These are phyloP conservation scores for Parnassius glacialis DNA, from an alignment of 2,888 invertebrate genomes.

Conservation along the genomic window DNA sequence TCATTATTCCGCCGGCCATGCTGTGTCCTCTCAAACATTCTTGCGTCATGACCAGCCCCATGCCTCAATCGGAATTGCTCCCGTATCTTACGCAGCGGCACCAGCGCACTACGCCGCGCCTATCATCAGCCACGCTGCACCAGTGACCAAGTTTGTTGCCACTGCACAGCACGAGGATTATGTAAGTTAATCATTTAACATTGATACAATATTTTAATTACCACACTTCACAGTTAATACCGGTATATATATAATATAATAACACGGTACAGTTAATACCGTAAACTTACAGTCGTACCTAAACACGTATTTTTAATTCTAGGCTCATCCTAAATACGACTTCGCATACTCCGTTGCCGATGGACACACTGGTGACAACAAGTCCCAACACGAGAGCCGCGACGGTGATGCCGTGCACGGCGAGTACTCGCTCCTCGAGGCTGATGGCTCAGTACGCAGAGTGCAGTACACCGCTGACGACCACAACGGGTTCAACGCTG, in stretches of 20 bases:
- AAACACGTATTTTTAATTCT: conserved; percentile 4
- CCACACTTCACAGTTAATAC: too few relatives aligned
- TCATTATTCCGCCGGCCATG: conserved; percentile 41
- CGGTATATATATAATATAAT: too few relatives aligned
- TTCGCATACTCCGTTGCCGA: conserved; percentile 80
- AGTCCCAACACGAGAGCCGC: conserved; percentile 74
- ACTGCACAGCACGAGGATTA: conserved; percentile 37
- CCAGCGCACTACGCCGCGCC: conserved; percentile 39
- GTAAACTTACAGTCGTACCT: too few relatives aligned
- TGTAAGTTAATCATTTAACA: conserved; percentile 1
- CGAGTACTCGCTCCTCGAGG: conserved; percentile 74
- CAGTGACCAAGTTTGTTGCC: conserved; percentile 41
- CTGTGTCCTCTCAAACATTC: conserved; percentile 53
- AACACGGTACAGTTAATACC: too few relatives aligned
- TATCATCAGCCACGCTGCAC: conserved; percentile 39
- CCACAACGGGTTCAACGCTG: conserved; percentile 70
- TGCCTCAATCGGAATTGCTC: conserved; percentile 42
- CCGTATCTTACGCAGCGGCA: conserved; percentile 39
- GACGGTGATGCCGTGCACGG: conserved; percentile 32
- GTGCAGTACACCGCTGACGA: conserved; percentile 80
- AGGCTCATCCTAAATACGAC: conserved; percentile 73
- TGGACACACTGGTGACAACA: conserved; percentile 80
- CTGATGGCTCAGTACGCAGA: conserved; percentile 76
- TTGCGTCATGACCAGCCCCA: conserved; percentile 46
- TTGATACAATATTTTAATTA: too few relatives aligned